phyloP scores from a whole-genome alignment of 2,888 invertebrate species.

The Carcina quercana region DNA sequence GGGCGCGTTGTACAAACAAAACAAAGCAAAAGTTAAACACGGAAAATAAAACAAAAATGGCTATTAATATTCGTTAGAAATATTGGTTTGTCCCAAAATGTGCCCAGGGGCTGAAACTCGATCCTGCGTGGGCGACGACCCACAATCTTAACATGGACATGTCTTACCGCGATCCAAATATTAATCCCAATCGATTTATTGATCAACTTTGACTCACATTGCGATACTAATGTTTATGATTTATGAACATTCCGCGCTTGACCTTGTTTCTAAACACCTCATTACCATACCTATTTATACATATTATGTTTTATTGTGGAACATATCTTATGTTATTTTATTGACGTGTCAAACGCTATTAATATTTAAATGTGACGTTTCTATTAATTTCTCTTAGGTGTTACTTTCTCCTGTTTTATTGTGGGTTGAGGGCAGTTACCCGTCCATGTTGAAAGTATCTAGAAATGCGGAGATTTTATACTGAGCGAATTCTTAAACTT shows the following conservation, averaged over 20 bases:
- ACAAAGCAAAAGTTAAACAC: constrained; percentile 48
- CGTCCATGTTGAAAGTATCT: too few species aligned
- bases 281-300: too few species aligned
- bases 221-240: constrained; percentile 48
- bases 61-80: constrained; percentile 73
- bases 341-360: too few species aligned
- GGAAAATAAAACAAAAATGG: constrained; percentile 54
- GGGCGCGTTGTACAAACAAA: constrained; percentile 35
- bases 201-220: constrained; percentile 31
- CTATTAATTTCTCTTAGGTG: too few species aligned
- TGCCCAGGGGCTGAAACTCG: constrained; percentile 67
- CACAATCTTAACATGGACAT: too few species aligned
- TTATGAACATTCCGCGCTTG: constrained; percentile 27
- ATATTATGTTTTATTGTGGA: too few species aligned
- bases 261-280: constrained; percentile 1
- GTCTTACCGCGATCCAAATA: constrained; percentile 31
- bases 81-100: constrained; percentile 72
- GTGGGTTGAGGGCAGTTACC: too few species aligned
- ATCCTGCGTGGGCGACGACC: constrained; percentile 60
- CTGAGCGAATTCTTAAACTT: too few species aligned
- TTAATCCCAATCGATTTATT: constrained; percentile 41
- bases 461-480: too few species aligned
- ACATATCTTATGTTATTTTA: too few species aligned
- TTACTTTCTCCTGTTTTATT: too few species aligned
- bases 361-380: too few species aligned